Base-by-base conservation (phyloP, 1,140 invertebrate genomes). In the Agrypnia vestita region DNA sequence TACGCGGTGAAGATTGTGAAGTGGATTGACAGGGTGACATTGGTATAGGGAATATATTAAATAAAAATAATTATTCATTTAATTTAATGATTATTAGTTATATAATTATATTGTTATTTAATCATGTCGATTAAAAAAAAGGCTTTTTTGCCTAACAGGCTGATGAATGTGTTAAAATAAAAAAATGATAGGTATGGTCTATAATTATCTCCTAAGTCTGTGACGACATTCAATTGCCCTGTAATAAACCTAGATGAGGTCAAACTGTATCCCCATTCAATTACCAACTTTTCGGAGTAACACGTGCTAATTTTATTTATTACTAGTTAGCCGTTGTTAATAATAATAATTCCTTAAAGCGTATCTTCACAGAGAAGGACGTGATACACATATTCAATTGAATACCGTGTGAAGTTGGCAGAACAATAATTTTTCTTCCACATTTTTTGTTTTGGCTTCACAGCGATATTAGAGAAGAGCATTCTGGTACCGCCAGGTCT, bases 321-420 rank as follows among this genome's bases (percentile, higher is more conserved):
- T 21, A 21, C 55, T 0, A 55, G 53, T 55, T 55, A 55, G 53
- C 11, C 4, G 53, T 15, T 59, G 55, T 59, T 59, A 17, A 17
- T 59, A 56, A 17, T 17, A 59, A 59, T 11, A 59, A 59, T 15
- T 35, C 25, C 25, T 35, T 11, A 59, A 59, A 21, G 17, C 17
- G 3, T 59, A 59, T 59, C 15, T 59, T 15, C 21, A 1, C 6
- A 9, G 55, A 21, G 21, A 10, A 59, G 15, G n/a, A 71, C 67
- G 67, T 21, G 25, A 71, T 47, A 71, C 67, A 67, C 3, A 73
- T 43, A 55, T 74, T 59, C 43, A 74, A 59, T 74, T 74, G n/a
- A 44, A 74, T 59, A 74, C 56, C 71, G 35, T 74, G 53, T 74
- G 71, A 74, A 74, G 49, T 74, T 47, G 46, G 64, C 35, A 62